These are phyloP conservation scores for Chionoecetes opilio DNA, from an alignment of 1,140 invertebrate genomes.

Conservation along the genomic window DNA sequence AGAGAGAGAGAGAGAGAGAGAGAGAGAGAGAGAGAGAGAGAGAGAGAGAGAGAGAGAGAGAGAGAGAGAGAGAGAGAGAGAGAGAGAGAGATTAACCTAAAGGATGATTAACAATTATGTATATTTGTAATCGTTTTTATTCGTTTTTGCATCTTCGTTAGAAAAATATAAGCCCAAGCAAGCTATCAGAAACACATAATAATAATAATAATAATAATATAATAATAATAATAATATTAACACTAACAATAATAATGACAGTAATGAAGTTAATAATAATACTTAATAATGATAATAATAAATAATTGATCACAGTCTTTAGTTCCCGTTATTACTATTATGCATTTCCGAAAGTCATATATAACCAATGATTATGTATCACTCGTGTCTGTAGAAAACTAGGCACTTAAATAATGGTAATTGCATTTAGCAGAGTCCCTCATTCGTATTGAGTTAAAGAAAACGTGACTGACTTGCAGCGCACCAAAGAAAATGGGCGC, in stretches of 20 bases:
- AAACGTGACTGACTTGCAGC: not conserved
- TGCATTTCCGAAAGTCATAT: not conserved
- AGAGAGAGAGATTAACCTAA: not conserved
- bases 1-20: conserved; percentile 5
- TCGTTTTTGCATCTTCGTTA: conserved; percentile 20
- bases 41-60: not conserved
- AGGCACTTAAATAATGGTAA: not conserved
- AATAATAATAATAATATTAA: conserved; percentile 29
- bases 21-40: not conserved
- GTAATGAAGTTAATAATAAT: conserved; percentile 32
- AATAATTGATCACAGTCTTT: too few species aligned
- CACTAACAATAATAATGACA: not conserved
- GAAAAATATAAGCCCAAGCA: not conserved
- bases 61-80: conserved; percentile 14
- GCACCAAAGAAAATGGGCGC: not conserved
- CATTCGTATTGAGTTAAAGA: not conserved
- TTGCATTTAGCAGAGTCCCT: not conserved
- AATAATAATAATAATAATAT: conserved; percentile 29
- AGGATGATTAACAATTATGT: not conserved
- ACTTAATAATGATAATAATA: not conserved
- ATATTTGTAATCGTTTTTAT: conserved; percentile 32
- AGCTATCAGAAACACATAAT: not conserved
- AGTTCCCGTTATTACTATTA: not conserved
- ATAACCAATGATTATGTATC: conserved; percentile 1
- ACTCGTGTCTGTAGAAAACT: not conserved